Evolutionary conservation across 2,888 invertebrate species (phyloP).

Genomic region (Cryptophagus acutangulus): DNA sequence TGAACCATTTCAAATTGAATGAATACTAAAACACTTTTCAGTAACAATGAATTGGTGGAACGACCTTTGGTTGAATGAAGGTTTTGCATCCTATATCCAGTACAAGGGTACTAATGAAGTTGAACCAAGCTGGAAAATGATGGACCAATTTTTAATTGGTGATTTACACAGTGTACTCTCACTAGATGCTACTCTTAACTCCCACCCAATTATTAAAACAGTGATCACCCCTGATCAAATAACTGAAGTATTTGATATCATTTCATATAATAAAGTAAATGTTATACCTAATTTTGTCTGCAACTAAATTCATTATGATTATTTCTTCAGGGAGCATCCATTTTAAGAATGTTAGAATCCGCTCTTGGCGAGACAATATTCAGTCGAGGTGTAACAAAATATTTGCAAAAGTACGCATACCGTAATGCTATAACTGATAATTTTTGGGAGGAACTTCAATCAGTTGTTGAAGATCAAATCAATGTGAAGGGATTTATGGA

Average conservation of each 20-base stretch:
- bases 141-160: conserved; percentile 69
- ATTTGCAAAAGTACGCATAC: conserved; percentile 65
- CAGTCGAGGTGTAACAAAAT: conserved; percentile 66
- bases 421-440: conserved; percentile 77
- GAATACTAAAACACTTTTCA: conserved; percentile 39
- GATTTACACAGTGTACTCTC: conserved; percentile 69
- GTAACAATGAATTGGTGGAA: conserved; percentile 94
- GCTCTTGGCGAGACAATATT: conserved; percentile 71
- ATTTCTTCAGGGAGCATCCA: conserved; percentile 66
- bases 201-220: conserved; percentile 84
- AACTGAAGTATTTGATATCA: conserved; percentile 83
- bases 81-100: conserved; percentile 87
- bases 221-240: conserved; percentile 86
- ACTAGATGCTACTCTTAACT: conserved; percentile 73
- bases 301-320: neutral
- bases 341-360: conserved; percentile 83
- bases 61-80: conserved; percentile 90
- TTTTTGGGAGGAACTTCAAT: conserved; percentile 64
- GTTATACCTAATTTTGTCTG: conserved; percentile 3
- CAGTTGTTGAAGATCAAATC: conserved; percentile 49
- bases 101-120: conserved; percentile 69
- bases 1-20: neutral
- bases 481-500: conserved; percentile 61
- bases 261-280: conserved; percentile 83
- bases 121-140: conserved; percentile 75